Evolutionary conservation across 1,140 invertebrate species (phyloP), one percentile per base, ranked within the genome.

Genomic region (Lysiphlebus fabarum): DNA sequence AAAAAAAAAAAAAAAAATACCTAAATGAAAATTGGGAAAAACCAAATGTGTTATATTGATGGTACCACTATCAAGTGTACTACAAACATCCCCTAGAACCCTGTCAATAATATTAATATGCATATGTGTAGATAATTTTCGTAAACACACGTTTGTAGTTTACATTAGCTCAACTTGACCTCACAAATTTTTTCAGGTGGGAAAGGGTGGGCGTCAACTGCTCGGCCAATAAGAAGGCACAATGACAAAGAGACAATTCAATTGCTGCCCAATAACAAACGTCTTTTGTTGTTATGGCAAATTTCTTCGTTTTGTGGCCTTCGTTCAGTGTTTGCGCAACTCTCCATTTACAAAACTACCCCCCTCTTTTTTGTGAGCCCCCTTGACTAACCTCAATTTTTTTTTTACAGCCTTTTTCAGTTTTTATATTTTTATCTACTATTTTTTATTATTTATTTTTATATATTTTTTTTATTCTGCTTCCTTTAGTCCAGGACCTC

Each of bases 181-280:
- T 4, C 17, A 26, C 17, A 26, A 1, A 26, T 26, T 26, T 26
- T 26, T 26, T 4, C 17, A 26, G 17, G 17, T n/a, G 45, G 36
- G 42, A 34, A 50, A 55, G 57, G 41, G 56, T 7, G 41, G 51
- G 44, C 34, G 67, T 65, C 66, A 61, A 64, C 67, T 33, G 47
- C 62, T 70, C 58, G 64, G 75, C 77, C 77, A 78, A 79, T 79
- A 79, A 78, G 77, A 69, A 78, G 74, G 69, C 69, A 60, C 65
- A 67, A 70, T 68, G 65, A 74, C 74, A 71, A 70, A 73, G 74
- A 74, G 77, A 79, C 76, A 78, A 79, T 78, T 78, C 74, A 71
- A 78, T 77, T 78, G 75, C 74, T 74, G 71, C 69, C 77, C 77
- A 79, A 78, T 79, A 79, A 79, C 77, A 79, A 79, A 79, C 76